These are phyloP conservation scores for Hymenopus coronatus DNA, from an alignment of 2,888 invertebrate genomes.

Conservation along the genomic window DNA sequence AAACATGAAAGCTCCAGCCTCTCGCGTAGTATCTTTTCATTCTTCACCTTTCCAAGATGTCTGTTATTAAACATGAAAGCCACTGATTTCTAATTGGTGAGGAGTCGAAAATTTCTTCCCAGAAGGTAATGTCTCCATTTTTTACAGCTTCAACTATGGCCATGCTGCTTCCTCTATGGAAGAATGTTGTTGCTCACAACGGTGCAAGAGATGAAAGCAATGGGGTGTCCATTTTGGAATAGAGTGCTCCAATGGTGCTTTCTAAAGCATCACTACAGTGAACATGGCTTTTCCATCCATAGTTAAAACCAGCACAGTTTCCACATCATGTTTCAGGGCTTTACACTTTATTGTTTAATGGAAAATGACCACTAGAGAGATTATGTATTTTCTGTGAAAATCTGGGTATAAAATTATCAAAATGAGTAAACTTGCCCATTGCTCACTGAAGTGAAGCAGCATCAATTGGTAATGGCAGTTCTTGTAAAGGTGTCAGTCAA, in stretches of 20 bases:
- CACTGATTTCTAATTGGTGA: slow-evolving; percentile 1
- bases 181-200: neutral
- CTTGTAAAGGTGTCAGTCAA: neutral
- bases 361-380: neutral
- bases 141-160: neutral
- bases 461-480: no score
- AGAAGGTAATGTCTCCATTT: neutral
- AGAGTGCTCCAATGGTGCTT: slow-evolving; percentile 9
- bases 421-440: neutral
- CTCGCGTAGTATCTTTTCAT: no score
- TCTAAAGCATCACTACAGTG: slow-evolving; percentile 26
- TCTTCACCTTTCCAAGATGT: no score
- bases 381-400: slow-evolving; percentile 6
- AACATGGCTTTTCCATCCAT: neutral
- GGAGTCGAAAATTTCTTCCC: neutral
- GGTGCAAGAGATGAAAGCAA: slow-evolving; percentile 9
- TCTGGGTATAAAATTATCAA: neutral
- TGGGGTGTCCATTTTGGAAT: slow-evolving; percentile 25
- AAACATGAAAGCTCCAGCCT: no score
- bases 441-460: neutral
- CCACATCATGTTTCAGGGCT: no score
- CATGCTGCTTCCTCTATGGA: neutral
- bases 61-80: slow-evolving; percentile 2
- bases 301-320: neutral
- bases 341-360: neutral